These are phyloP conservation scores for Lutraria lutraria DNA, from an alignment of 2,888 invertebrate species.

Conservation along the genomic window DNA sequence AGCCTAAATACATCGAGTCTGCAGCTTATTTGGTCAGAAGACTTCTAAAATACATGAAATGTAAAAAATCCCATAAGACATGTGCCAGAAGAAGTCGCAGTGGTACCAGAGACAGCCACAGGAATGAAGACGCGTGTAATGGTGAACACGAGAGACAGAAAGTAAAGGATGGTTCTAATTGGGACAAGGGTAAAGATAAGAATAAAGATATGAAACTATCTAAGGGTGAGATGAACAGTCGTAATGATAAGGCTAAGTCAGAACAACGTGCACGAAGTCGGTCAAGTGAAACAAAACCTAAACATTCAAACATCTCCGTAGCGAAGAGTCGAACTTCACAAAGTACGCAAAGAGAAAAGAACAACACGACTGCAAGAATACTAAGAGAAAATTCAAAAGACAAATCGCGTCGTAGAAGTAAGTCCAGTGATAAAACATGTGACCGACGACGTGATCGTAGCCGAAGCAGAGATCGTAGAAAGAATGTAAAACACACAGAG, in stretches of 20 bases:
- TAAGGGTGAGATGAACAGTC: background rate
- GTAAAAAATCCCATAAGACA: slow-evolving; percentile 29
- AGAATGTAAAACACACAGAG: background rate
- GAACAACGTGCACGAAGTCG: background rate
- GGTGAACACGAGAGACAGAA: background rate
- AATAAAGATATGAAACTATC: background rate
- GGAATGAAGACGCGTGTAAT: background rate
- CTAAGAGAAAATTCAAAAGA: background rate
- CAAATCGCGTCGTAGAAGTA: background rate
- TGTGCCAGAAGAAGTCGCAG: background rate
- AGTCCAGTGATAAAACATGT: background rate
- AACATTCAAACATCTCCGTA: background rate
- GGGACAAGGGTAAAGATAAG: background rate
- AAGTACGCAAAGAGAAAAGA: background rate
- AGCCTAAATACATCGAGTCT: slow-evolving; percentile 27
- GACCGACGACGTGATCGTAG: background rate
- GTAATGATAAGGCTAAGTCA: background rate
- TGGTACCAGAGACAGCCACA: background rate
- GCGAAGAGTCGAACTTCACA: background rate
- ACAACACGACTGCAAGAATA: background rate
- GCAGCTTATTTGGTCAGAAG: slow-evolving; percentile 49
- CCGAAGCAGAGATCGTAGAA: background rate
- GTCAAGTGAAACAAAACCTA: background rate
- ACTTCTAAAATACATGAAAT: slow-evolving; percentile 51
- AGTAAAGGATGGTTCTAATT: background rate